Evolutionary conservation across 2,113 vertebrate genomes (phyloP).

Genomic region (Monarcha castaneiventris): DNA sequence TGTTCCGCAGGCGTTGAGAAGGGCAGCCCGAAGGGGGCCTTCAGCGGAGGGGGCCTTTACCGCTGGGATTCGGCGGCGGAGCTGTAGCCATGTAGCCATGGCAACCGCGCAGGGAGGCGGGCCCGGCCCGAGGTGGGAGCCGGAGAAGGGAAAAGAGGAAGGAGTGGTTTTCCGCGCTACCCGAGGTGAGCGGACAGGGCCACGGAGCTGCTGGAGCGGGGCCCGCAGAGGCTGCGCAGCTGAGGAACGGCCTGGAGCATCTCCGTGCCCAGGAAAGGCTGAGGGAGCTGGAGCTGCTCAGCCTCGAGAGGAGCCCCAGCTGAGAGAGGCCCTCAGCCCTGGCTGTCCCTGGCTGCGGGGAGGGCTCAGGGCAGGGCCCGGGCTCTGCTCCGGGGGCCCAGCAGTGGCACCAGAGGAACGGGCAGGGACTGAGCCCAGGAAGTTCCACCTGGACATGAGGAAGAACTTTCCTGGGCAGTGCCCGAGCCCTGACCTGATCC

Average conservation of each 20-base stretch:
- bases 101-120: not conserved
- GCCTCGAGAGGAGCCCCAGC: not conserved
- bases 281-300: not conserved
- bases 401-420: not conserved
- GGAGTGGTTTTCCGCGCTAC: accelerated
- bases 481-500: too few species aligned
- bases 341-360: not conserved
- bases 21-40: not conserved
- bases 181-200: not conserved
- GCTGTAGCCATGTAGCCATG: not conserved
- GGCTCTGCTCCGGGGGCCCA: not conserved
- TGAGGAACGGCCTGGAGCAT: not conserved
- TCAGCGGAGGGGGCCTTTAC: accelerated
- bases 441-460: not conserved
- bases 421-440: not conserved
- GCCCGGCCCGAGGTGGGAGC: not conserved
- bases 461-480: too few species aligned
- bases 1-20: accelerated
- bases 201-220: not conserved
- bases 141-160: accelerated
- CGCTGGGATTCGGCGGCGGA: accelerated
- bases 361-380: not conserved
- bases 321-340: not conserved
- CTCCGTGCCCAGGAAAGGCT: not conserved
- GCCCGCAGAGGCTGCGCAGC: not conserved